phyloP scores from a whole-genome alignment of 2,113 vertebrate species.

The Parus major region DNA sequence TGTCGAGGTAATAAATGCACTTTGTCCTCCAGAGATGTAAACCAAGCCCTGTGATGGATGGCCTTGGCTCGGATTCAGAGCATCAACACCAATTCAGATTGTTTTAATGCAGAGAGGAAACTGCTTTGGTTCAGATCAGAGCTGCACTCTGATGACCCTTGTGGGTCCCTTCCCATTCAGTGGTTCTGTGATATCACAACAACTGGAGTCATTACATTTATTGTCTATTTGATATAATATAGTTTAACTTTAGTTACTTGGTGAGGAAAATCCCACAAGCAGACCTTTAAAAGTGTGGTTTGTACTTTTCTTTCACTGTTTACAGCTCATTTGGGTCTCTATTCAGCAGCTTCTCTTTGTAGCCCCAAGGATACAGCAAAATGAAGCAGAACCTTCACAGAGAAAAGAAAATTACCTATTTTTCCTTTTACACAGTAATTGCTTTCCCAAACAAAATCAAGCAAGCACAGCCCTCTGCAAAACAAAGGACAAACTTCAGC shows the following conservation, averaged over 20 bases:
- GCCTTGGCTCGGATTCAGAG: not conserved
- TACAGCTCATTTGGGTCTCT: not conserved
- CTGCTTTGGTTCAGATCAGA: not conserved
- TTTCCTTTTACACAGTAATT: not conserved
- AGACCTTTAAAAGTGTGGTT: not conserved
- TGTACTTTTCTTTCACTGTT: not conserved
- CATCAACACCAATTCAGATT: not conserved
- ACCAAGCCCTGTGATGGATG: not conserved
- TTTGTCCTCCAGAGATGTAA: not conserved
- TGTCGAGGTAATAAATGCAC: not conserved
- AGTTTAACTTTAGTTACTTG: not conserved
- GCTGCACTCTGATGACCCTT: not conserved
- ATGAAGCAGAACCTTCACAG: not conserved
- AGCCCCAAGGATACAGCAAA: not conserved
- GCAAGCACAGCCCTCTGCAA: not conserved
- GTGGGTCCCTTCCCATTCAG: not conserved
- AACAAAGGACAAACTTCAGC: not conserved
- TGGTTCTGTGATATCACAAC: not conserved
- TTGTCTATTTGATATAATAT: not conserved
- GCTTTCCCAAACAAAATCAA: not conserved
- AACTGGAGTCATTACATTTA: not conserved
- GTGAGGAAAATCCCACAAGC: not conserved
- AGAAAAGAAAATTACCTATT: not conserved
- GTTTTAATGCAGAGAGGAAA: not conserved
- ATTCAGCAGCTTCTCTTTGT: not conserved